Evolutionary conservation across 2,797 vertebrate species (phyloP).

Genomic region (Helicolenus hilgendorfi): DNA sequence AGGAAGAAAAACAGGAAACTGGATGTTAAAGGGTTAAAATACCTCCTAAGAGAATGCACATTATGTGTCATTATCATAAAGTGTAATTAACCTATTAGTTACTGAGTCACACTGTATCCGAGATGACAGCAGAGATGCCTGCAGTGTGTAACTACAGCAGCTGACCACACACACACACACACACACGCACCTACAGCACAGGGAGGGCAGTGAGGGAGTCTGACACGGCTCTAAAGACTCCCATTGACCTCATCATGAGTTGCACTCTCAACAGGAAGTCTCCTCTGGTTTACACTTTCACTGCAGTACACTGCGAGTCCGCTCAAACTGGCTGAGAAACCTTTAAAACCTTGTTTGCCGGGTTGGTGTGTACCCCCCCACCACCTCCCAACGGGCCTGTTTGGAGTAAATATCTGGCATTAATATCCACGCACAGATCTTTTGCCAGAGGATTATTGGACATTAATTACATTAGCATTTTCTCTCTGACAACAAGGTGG

Average conservation of each 20-base stretch:
- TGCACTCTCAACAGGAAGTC: constrained; percentile 60
- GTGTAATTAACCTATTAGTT: neutral
- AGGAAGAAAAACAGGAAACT: neutral
- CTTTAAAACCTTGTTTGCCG: constrained; percentile 15
- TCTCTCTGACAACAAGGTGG: constrained; percentile 90
- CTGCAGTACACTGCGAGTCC: neutral
- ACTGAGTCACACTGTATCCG: constrained; percentile 8
- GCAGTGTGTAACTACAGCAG: constrained; percentile 17
- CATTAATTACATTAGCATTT: constrained; percentile 91
- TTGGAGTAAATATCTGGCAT: constrained; percentile 77
- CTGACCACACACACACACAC: constrained; percentile 38
- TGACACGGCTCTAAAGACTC: constrained; percentile 50
- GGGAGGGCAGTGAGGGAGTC: constrained; percentile 28
- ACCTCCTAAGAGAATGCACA: neutral
- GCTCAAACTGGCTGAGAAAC: constrained; percentile 5
- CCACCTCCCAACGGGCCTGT: constrained; percentile 10
- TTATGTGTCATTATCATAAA: constrained; percentile 8
- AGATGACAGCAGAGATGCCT: constrained; percentile 26
- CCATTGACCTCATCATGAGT: constrained; percentile 67
- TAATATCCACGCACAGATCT: constrained; percentile 74
- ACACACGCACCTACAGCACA: constrained; percentile 35
- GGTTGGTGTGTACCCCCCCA: neutral
- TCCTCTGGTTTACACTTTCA: constrained; percentile 39
- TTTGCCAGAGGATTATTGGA: constrained; percentile 81
- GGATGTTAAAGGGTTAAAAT: constrained; percentile 7